Base-by-base conservation (phyloP, 2,888 invertebrate species). In the Ptilodon capucinus region DNA sequence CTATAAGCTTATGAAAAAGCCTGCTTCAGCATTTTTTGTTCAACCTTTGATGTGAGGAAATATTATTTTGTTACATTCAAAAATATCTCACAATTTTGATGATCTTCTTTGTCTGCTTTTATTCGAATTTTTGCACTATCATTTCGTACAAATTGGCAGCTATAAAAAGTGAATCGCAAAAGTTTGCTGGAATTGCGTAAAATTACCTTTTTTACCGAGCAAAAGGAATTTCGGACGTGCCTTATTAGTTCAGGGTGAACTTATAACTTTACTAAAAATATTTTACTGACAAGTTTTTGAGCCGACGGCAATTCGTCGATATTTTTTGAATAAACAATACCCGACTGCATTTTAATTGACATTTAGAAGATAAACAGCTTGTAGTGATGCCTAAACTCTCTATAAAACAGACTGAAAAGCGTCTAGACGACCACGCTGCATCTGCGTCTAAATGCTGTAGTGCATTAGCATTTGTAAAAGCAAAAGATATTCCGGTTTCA, bases 1-100 rank as follows among this genome's bases (percentile, higher is more conserved):
- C 67, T 61, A 56, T 59, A 56, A 65, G 60, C 63, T 71, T 69
- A 67, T 58, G 47, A 68, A 65, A 55, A 59, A 57, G 57, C 45
- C 46, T 60, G 58, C 55, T 57, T 61, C 57, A 68, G 62, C 65
- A 60, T 48, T 67, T 72, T 61, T 63, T 46, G 41, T 54, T 51
- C 42, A 45, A 38, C 46, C 67, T 74, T 70, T 70, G 64, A 72
- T 71, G 60, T 60, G 28, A 44, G 45, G 41, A 60, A 67, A 63
- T 58, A 64, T 48, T 55, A 65, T 68, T 66, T 66, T 44, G 56
- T 54, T 28, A 42, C 45, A 46, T 51, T 52, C 57, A 40, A 53
- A 59, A 56, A 52, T 60, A 49, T 48, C 44, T 54, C 44, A 46
- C 55, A 63, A 63, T 63, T 56, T 45, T 42, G 40, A 49, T 49